phyloP scores from a whole-genome alignment of 2,797 vertebrate genomes.

The Danio tinwini region DNA sequence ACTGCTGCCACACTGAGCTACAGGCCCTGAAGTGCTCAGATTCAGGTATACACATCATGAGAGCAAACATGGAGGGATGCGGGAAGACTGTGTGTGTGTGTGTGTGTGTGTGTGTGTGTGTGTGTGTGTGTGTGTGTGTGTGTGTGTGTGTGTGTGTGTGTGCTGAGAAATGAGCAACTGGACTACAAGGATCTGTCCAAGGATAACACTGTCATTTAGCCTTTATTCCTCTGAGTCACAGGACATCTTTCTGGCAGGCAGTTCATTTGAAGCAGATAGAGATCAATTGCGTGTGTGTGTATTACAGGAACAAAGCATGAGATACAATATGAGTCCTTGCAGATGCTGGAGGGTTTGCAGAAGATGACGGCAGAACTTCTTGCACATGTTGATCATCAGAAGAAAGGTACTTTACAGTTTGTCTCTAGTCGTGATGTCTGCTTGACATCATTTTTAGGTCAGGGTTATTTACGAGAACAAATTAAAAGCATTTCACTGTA shows the following conservation, averaged over 20 bases:
- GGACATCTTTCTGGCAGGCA: neutral
- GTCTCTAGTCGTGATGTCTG: neutral
- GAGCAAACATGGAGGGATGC: neutral
- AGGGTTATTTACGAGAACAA: too few species aligned
- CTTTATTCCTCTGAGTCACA: constrained; percentile 22
- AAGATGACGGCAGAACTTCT: constrained; percentile 61
- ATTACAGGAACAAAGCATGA: constrained; percentile 43
- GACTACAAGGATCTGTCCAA: constrained; percentile 48
- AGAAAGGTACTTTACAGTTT: constrained; percentile 64
- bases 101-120: constrained; percentile 54
- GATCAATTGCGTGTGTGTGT: constrained; percentile 17
- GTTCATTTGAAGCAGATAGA: constrained; percentile 11
- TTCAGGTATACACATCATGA: constrained; percentile 61
- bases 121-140: constrained; percentile 42
- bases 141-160: constrained; percentile 49
- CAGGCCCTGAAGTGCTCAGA: constrained; percentile 42
- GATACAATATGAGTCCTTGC: constrained; percentile 51
- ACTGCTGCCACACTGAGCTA: constrained; percentile 56
- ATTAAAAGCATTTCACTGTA: neutral
- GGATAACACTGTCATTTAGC: constrained; percentile 4
- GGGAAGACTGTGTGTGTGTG: constrained; percentile 41
- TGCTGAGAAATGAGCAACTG: constrained; percentile 47
- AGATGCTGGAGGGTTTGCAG: constrained; percentile 61
- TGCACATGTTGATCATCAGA: constrained; percentile 57
- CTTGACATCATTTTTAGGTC: neutral